Evolutionary conservation across 2,113 vertebrate genomes (phyloP).

Genomic region (Propithecus coquereli): DNA sequence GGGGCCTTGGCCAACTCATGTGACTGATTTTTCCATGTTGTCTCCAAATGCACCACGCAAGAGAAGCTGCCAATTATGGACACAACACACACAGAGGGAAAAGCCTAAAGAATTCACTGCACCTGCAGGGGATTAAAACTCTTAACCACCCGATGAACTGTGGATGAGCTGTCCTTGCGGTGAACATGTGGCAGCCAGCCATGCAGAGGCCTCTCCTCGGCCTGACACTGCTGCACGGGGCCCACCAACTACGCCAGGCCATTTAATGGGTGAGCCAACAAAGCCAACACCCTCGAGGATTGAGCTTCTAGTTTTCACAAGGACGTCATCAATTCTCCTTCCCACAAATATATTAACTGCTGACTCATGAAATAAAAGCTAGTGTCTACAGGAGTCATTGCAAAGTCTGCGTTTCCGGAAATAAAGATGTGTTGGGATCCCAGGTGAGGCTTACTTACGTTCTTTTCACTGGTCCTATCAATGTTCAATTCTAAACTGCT

Average conservation of each 20-base stretch:
- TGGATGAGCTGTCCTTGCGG: constrained; percentile 79
- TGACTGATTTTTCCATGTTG: constrained; percentile 81
- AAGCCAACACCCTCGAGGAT: not conserved
- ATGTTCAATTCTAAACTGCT: constrained; percentile 36
- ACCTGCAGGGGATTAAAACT: constrained; percentile 82
- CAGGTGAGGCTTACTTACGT: constrained; percentile 18
- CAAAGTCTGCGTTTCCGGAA: constrained; percentile 61
- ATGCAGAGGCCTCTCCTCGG: constrained; percentile 42
- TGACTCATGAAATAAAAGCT: constrained; percentile 51
- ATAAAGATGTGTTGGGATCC: constrained; percentile 53
- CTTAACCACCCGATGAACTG: constrained; percentile 79
- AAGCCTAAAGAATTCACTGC: constrained; percentile 80
- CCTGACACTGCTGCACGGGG: constrained; percentile 56
- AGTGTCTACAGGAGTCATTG: constrained; percentile 21
- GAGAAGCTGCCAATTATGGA: constrained; percentile 69
- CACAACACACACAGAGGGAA: constrained; percentile 69
- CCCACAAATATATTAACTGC: constrained; percentile 47
- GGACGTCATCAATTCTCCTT: constrained; percentile 8
- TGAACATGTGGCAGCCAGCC: constrained; percentile 67
- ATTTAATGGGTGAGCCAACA: not conserved
- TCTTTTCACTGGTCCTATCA: constrained; percentile 62
- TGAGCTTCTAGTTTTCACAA: not conserved
- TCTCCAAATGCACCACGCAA: constrained; percentile 74
- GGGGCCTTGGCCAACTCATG: constrained; percentile 66
- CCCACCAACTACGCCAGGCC: not conserved